phyloP scores from a whole-genome alignment of 2,113 vertebrate genomes.

The Melierax canorus region DNA sequence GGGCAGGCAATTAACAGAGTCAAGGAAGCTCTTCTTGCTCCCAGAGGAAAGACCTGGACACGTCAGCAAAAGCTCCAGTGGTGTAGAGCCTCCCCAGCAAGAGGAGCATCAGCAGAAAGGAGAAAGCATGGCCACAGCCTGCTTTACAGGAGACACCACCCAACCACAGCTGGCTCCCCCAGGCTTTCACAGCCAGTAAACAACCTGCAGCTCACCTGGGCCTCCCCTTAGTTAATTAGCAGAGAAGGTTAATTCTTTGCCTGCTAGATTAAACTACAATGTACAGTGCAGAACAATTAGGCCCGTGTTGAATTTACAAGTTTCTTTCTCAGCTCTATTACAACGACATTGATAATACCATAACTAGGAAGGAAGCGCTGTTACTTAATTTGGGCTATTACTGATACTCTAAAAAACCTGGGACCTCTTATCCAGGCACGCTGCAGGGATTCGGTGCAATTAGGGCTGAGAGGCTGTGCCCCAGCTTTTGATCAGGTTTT shows the following conservation, averaged over 20 bases:
- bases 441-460: neutral
- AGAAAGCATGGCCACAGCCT: fast-evolving
- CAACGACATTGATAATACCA: fast-evolving
- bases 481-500: neutral
- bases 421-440: neutral
- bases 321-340: neutral
- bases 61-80: neutral
- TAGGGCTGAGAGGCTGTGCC: neutral
- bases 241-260: neutral
- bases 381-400: neutral
- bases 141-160: neutral
- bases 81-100: fast-evolving
- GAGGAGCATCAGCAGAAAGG: neutral
- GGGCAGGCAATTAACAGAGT: fast-evolving
- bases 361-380: neutral
- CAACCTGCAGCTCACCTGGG: neutral
- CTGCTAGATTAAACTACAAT: neutral
- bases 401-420: neutral
- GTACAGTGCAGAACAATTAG: neutral
- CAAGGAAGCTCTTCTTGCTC: no score
- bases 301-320: fast-evolving
- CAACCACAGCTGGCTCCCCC: neutral
- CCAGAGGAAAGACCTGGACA: fast-evolving
- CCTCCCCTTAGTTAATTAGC: neutral
- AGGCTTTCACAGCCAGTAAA: neutral